phyloP scores from a whole-genome alignment of 2,888 invertebrate species.

The Ephialtes manifestator region DNA sequence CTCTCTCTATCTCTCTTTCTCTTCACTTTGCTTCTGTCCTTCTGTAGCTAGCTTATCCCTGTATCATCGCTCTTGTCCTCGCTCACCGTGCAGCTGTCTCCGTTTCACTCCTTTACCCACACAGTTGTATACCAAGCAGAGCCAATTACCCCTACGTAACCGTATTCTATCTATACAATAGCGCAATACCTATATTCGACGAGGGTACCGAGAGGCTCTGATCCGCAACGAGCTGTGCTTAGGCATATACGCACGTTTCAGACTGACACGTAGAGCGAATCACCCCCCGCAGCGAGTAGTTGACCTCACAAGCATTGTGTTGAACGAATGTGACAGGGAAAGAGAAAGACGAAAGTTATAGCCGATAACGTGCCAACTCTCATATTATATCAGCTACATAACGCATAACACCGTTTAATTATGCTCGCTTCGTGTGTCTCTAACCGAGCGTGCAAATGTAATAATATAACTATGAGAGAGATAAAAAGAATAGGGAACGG shows the following conservation, averaged over 20 bases:
- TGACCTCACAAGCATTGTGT: conserved; percentile 48
- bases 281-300: conserved; percentile 33
- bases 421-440: neutral
- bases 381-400: conserved; percentile 2
- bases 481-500: neutral
- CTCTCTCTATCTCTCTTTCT: neutral
- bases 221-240: conserved; percentile 35
- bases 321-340: conserved; percentile 25
- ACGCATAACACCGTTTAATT: conserved; percentile 24
- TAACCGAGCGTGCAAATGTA: conserved; percentile 24
- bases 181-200: conserved; percentile 9
- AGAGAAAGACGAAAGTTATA: conserved; percentile 40
- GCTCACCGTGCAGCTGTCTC: conserved; percentile 23
- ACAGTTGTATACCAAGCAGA: conserved; percentile 41
- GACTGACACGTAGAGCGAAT: conserved; percentile 11
- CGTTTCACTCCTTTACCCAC: conserved; percentile 15
- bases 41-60: conserved; percentile 14
- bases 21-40: neutral
- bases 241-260: neutral
- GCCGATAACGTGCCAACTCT: conserved; percentile 39
- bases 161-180: neutral
- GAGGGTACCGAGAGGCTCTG: conserved; percentile 26
- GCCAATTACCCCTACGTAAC: conserved; percentile 63
- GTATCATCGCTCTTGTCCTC: conserved; percentile 27
- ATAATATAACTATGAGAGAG: neutral